Conservation (phyloP, 2,888 invertebrate genomes). For the Phoronis australis region DNA sequence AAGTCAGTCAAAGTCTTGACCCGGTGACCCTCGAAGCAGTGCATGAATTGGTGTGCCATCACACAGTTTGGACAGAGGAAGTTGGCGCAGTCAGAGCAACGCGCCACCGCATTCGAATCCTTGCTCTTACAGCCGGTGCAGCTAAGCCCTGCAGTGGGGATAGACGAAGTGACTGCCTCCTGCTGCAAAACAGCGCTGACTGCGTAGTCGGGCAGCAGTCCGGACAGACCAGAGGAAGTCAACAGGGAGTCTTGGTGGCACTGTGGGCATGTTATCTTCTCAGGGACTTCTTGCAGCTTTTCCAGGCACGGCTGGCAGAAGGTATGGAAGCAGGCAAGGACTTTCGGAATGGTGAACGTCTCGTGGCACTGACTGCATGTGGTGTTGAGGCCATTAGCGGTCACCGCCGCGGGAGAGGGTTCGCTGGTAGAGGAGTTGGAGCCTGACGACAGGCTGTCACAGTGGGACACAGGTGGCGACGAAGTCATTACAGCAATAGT, state of each 20-base stretch:
- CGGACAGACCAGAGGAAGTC: constrained; percentile 60
- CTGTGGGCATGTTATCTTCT: constrained; percentile 71
- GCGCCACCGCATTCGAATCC: constrained; percentile 88
- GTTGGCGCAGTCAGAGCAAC: constrained; percentile 94
- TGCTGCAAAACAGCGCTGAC: constrained; percentile 55
- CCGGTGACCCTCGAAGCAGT: constrained; percentile 95
- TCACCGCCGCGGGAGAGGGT: no score
- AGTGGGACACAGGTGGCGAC: no score
- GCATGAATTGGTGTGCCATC: constrained; percentile 98
- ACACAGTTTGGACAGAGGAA: constrained; percentile 95
- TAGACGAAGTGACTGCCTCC: constrained; percentile 34
- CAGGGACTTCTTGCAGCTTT: constrained; percentile 59
- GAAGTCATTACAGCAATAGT: no score
- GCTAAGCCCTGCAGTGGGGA: constrained; percentile 54
- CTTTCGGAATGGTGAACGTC: constrained; percentile 56
- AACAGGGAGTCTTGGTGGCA: constrained; percentile 55
- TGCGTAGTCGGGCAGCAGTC: constrained; percentile 65
- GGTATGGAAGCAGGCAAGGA: constrained; percentile 60
- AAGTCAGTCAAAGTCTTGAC: constrained; percentile 65
- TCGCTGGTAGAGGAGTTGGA: no score
- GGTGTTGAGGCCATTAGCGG: constrained; percentile 40
- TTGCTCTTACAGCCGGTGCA: constrained; percentile 97
- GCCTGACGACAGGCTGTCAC: no score
- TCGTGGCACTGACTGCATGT: constrained; percentile 71
- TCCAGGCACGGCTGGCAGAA: constrained; percentile 80